Conservation (phyloP, 2,888 invertebrate species). For the Troides oblongomaculatus region DNA sequence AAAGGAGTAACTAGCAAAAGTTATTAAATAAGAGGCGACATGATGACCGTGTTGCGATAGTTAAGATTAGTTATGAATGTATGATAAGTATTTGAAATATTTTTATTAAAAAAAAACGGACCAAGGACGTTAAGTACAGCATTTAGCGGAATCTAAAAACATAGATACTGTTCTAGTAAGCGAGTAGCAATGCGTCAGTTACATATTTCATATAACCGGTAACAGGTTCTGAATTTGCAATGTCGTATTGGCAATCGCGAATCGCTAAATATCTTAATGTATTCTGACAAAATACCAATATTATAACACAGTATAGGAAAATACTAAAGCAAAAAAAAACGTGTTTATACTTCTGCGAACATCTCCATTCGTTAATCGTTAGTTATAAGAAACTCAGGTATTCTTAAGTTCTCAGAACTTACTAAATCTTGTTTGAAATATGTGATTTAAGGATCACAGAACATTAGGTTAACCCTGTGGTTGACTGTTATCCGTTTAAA, state of each 20-base stretch:
- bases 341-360: no score
- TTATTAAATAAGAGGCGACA: no score
- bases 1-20: no score
- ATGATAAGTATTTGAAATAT: not conserved
- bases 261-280: not conserved
- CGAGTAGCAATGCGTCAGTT: not conserved
- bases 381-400: no score
- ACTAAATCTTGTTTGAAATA: no score
- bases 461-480: no score
- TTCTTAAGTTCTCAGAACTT: no score
- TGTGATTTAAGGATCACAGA: no score
- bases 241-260: slow-evolving; percentile 1
- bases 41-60: not conserved
- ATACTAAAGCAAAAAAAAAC: no score
- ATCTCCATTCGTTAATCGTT: no score
- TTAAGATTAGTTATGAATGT: not conserved
- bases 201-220: slow-evolving; percentile 1
- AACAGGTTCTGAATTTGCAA: not conserved
- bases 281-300: no score
- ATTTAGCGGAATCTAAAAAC: not conserved
- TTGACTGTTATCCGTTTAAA: no score
- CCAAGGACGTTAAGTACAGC: not conserved
- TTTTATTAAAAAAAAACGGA: not conserved
- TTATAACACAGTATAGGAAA: not conserved
- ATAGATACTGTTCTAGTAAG: not conserved